A percentile compares a stretch with the other conserved stretches of the same genome.
These are phyloP conservation scores for Muntiacus reevesi DNA, from an alignment of 2,113 vertebrate species.

Conservation along the genomic window DNA sequence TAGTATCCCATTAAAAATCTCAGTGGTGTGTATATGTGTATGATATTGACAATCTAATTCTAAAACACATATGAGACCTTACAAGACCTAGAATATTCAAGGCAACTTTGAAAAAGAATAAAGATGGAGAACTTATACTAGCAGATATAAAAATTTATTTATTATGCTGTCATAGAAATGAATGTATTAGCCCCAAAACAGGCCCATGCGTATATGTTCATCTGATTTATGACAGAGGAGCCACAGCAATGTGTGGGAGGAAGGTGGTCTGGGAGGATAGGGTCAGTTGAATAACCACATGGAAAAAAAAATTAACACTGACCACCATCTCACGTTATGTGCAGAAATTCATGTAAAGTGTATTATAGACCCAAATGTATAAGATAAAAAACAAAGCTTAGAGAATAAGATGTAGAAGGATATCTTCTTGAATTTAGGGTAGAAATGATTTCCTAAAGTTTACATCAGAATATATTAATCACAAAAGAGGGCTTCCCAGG, in stretches of 20 bases:
- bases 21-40: neutral
- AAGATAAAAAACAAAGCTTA: neutral
- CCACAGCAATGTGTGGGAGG: neutral
- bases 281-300: neutral
- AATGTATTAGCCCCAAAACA: neutral
- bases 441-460: neutral
- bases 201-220: neutral
- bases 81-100: neutral
- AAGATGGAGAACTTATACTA: neutral
- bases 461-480: neutral
- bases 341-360: neutral
- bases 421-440: neutral
- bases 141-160: neutral
- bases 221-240: neutral
- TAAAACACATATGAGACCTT: neutral
- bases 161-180: neutral
- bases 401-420: neutral
- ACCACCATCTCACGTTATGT: neutral
- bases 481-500: neutral
- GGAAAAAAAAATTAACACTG: neutral
- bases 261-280: neutral
- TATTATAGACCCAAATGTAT: neutral
- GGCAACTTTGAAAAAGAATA: neutral
- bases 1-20: neutral
- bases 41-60: neutral